Percentiles rank a stretch among this genome's conserved stretches.
Conservation (phyloP, 1,140 invertebrate species). For the Gerris buenoi region DNA sequence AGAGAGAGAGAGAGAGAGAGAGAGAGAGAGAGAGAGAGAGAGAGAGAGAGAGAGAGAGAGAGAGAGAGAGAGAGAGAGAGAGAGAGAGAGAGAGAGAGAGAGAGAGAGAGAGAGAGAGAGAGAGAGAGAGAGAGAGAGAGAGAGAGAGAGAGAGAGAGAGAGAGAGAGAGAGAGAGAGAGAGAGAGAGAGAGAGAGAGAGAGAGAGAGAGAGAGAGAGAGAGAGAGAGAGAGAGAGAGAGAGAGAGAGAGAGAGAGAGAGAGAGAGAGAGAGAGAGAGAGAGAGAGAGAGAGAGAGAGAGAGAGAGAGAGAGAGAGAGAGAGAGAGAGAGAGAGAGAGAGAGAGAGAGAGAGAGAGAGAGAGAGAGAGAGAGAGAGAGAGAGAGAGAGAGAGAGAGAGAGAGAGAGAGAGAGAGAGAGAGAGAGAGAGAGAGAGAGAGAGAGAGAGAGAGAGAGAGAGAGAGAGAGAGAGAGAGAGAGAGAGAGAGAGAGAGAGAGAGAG, state of each 20-base stretch:
- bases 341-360: constrained; percentile 12
- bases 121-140: constrained; percentile 1
- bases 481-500: constrained; percentile 12
- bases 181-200: constrained; percentile 15
- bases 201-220: constrained; percentile 3
- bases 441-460: constrained; percentile 14
- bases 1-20: constrained; percentile 1
- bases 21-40: constrained; percentile 1
- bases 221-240: constrained; percentile 15
- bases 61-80: constrained; percentile 1
- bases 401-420: constrained; percentile 9
- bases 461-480: constrained; percentile 13
- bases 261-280: constrained; percentile 7
- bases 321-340: constrained; percentile 13
- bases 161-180: constrained; percentile 15
- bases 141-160: constrained; percentile 18
- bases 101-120: constrained; percentile 1
- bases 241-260: constrained; percentile 24
- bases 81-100: constrained; percentile 1
- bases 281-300: constrained; percentile 14
- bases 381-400: constrained; percentile 22
- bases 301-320: constrained; percentile 14
- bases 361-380: constrained; percentile 20
- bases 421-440: constrained; percentile 14
- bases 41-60: constrained; percentile 1